Percentiles rank a stretch among this genome's conserved stretches.
Conservation (phyloP, 2,113 vertebrate genomes). For the Tragelaphus strepsiceros region DNA sequence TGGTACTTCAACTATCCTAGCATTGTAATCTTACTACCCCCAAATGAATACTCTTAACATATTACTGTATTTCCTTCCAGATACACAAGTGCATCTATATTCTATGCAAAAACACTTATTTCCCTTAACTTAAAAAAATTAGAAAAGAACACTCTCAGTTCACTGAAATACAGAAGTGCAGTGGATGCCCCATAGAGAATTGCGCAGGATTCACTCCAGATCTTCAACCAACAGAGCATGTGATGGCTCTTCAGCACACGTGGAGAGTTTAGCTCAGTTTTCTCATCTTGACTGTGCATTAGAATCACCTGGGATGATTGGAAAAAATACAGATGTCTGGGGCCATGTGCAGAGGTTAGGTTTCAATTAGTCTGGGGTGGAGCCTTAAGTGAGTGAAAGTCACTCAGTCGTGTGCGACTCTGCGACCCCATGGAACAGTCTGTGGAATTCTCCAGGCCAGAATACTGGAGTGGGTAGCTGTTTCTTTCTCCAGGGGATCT, state of each 20-base stretch:
- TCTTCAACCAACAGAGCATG: no score
- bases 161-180: not conserved
- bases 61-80: not conserved
- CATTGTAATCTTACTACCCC: not conserved
- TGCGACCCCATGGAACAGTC: not conserved
- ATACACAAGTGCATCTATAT: not conserved
- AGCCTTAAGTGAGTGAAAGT: not conserved
- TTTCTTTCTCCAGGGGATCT: not conserved
- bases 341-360: not conserved
- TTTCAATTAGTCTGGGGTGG: not conserved
- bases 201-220: no score
- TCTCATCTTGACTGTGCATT: not conserved
- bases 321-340: not conserved
- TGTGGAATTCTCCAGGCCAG: not conserved
- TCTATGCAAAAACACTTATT: not conserved
- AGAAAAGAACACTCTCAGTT: not conserved
- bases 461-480: not conserved
- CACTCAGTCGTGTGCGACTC: not conserved
- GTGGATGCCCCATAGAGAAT: accelerated
- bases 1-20: not conserved
- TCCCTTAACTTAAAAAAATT: not conserved
- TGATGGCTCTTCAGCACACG: accelerated
- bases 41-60: not conserved
- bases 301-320: not conserved
- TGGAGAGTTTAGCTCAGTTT: not conserved